Percentiles rank a stretch among this genome's conserved stretches.
These are phyloP conservation scores for Drosophila borealis DNA, from an alignment of 2,888 invertebrate genomes.

Conservation along the genomic window DNA sequence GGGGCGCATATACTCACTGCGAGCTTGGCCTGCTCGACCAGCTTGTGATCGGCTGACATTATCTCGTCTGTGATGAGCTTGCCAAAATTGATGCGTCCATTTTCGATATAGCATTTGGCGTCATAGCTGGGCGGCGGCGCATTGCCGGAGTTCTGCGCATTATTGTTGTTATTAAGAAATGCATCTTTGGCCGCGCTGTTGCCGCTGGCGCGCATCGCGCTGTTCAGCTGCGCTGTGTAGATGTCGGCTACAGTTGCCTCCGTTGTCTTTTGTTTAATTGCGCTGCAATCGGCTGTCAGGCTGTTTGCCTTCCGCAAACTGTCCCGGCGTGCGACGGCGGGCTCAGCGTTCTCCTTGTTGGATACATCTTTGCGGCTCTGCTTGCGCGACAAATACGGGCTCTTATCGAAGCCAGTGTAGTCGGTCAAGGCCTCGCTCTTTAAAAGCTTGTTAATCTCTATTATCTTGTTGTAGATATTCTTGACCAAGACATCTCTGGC, in stretches of 20 bases:
- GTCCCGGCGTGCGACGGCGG: slow-evolving; percentile 79
- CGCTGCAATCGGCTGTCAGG: slow-evolving; percentile 87
- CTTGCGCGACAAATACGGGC: slow-evolving; percentile 80
- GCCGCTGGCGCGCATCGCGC: slow-evolving; percentile 80
- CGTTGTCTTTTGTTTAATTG: slow-evolving; percentile 81
- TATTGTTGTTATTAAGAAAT: slow-evolving; percentile 78
- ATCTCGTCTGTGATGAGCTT: slow-evolving; percentile 94
- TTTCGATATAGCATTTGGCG: slow-evolving; percentile 89
- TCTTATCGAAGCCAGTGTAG: slow-evolving; percentile 77
- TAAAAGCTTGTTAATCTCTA: slow-evolving; percentile 89
- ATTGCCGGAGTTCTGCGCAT: slow-evolving; percentile 56
- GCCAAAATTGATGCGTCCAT: slow-evolving; percentile 91
- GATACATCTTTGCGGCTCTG: slow-evolving; percentile 73
- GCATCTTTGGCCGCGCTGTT: slow-evolving; percentile 76
- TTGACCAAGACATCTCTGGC: slow-evolving; percentile 94
- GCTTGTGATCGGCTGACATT: slow-evolving; percentile 91
- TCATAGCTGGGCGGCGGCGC: slow-evolving; percentile 81
- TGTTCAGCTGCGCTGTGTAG: slow-evolving; percentile 83
- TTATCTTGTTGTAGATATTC: slow-evolving; percentile 91
- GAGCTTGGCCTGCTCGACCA: slow-evolving; percentile 93
- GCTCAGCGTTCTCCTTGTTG: slow-evolving; percentile 83
- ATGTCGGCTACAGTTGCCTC: slow-evolving; percentile 78
- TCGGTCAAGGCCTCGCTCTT: slow-evolving; percentile 84
- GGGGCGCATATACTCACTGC: slow-evolving; percentile 83
- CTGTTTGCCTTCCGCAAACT: slow-evolving; percentile 83